phyloP scores from a whole-genome alignment of 2,888 invertebrate species.

The Drosophila paracracens region DNA sequence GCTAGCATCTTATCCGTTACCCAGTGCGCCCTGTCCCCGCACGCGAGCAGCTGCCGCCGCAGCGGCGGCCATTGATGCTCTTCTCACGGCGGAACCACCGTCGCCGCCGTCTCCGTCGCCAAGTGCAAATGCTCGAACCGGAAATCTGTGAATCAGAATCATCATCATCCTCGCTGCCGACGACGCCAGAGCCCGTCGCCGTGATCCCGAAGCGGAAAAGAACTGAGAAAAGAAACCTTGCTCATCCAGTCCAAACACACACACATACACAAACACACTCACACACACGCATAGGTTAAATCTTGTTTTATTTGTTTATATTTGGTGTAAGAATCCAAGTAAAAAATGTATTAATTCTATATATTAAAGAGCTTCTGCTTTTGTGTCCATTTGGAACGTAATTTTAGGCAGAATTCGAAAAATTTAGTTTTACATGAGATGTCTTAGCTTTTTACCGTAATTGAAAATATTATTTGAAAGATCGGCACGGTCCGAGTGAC shows the following conservation, averaged over 20 bases:
- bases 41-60: conserved; percentile 49
- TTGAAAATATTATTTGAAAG: too few relatives aligned
- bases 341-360: neutral
- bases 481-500: too few relatives aligned
- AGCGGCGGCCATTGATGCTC: conserved; percentile 47
- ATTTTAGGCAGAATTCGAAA: too few relatives aligned
- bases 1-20: conserved; percentile 16
- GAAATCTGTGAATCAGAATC: conserved; percentile 38
- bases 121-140: conserved; percentile 13
- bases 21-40: conserved; percentile 28
- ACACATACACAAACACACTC: too few relatives aligned
- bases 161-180: conserved; percentile 30
- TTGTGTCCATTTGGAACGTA: neutral
- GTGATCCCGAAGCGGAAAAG: conserved; percentile 27
- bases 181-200: conserved; percentile 18
- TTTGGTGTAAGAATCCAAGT: too few relatives aligned
- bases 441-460: too few relatives aligned
- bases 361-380: neutral
- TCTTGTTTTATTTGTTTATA: too few relatives aligned
- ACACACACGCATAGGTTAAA: too few relatives aligned
- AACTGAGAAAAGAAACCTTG: conserved; percentile 8
- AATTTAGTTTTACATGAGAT: too few relatives aligned
- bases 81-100: conserved; percentile 44
- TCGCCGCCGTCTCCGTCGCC: conserved; percentile 13
- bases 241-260: neutral